Percentiles rank a stretch among this genome's conserved stretches.
Evolutionary conservation across 1,140 invertebrate genomes (phyloP).

Genomic region (Meloidogyne hapla): DNA sequence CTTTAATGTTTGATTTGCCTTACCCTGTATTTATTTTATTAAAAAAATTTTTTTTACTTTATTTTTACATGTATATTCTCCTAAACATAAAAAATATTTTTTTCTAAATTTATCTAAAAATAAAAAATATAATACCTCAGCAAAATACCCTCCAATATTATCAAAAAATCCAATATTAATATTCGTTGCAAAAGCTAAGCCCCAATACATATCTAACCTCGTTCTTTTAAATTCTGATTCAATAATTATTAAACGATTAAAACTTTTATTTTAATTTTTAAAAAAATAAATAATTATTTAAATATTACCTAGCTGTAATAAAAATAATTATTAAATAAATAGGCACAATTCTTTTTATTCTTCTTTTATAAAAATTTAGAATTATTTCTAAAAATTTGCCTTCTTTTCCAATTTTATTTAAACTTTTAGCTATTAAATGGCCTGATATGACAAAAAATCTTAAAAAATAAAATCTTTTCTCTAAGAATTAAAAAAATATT

Average conservation of each 20-base stretch:
- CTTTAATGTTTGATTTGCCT: too few species aligned
- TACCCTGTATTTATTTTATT: too few species aligned
- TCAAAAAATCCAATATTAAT: conserved; percentile 33
- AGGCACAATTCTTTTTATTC: conserved; percentile 47
- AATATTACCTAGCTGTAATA: conserved; percentile 22
- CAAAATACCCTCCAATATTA: conserved; percentile 30
- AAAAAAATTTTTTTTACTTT: too few species aligned
- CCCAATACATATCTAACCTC: conserved; percentile 21
- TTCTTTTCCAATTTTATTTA: conserved; percentile 12
- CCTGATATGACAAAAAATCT: conserved; percentile 56
- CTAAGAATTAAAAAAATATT: conserved; percentile 18
- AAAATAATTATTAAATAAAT: conserved; percentile 45
- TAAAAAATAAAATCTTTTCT: conserved; percentile 12
- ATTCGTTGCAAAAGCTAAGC: conserved; percentile 37
- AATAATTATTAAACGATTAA: conserved; percentile 30
- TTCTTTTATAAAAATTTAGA: conserved; percentile 44
- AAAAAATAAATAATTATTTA: too few species aligned
- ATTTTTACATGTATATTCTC: too few species aligned
- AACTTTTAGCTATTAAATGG: conserved; percentile 46
- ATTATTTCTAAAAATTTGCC: conserved; percentile 1
- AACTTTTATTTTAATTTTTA: background rate
- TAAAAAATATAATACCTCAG: conserved; percentile 10
- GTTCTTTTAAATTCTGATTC: conserved; percentile 31
- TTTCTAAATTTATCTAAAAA: too few species aligned
- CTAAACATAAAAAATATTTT: conserved; percentile 17